Base-by-base conservation (phyloP, 2,113 vertebrate genomes). In the Mustelus asterias region DNA sequence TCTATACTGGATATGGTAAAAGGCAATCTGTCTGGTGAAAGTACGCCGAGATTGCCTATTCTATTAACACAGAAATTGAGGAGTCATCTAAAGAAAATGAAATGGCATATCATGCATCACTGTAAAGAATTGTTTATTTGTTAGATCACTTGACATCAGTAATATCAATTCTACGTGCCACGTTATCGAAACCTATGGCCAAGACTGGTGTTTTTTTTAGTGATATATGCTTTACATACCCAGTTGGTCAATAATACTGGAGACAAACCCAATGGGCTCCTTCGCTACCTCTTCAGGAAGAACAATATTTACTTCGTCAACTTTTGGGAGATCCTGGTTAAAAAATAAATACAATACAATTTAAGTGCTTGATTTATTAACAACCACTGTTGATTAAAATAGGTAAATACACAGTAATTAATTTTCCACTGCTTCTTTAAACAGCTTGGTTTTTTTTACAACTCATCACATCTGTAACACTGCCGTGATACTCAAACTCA, bases 211-310 rank as follows among this genome's bases (percentile, higher is more conserved):
- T 48, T 54, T 76, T 29, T 48, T 72, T 18, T 9, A 48, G 16
- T 29, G 7, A 67, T 72, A n/a, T 63, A 70, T 0, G 89, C 67
- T 76, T 96, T 97, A 96, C 97, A 94, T 97, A 99, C 99, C 98
- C n/a, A 99, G 97, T 88, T 98, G 97, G 78, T 99, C 98, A 90
- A 99, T 96, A 83, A 99, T 97, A 96, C 98, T 98, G 96, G 98
- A 98, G 96, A 99, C 97, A 10, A 97, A 97, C 92, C 99, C 99
- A 94, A 98, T 97, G 9, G 98, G 98, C 96, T 97, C 98, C 96
- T 99, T 96, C 96, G 98, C 98, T 96, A 98, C 97, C 37, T 98
- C 97, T 96, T 98, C 98, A 89, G 99, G 98, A 60, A 99, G 96
- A 76, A 96, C 96, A 96, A 98, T 58, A 95, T 95, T 95, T 63